Evolutionary conservation across 2,113 vertebrate species (phyloP).

Genomic region (Tonatia bakeri): DNA sequence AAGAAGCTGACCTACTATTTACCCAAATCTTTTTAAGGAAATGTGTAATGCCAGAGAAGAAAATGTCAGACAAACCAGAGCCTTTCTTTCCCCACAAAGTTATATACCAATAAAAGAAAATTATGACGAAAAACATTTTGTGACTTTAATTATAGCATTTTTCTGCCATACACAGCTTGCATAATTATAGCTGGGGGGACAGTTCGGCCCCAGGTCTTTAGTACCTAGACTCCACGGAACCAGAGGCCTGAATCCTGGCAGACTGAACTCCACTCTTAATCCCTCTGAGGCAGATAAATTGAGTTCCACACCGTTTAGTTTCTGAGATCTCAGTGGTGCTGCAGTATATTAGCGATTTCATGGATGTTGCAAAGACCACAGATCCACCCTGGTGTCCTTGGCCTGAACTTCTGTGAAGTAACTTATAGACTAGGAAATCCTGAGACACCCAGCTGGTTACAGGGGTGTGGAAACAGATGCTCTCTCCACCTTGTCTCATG

Average conservation of each 20-base stretch:
- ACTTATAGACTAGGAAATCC: background rate
- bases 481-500: background rate
- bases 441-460: background rate
- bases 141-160: slow-evolving; percentile 49
- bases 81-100: background rate
- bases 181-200: slow-evolving; percentile 18
- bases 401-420: background rate
- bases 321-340: background rate
- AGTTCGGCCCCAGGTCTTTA: slow-evolving; percentile 13
- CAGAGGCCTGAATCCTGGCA: slow-evolving; percentile 10
- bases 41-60: slow-evolving; percentile 5
- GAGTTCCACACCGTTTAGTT: background rate
- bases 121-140: slow-evolving; percentile 45
- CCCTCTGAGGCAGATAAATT: slow-evolving; percentile 24
- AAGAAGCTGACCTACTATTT: background rate
- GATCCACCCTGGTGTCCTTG: background rate
- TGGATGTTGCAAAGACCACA: background rate
- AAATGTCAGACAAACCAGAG: slow-evolving; percentile 8
- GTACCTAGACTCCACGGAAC: slow-evolving; percentile 40
- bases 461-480: background rate
- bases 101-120: slow-evolving; percentile 47
- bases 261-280: background rate
- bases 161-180: background rate
- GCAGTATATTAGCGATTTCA: background rate
- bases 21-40: slow-evolving; percentile 19